Evolutionary conservation across 2,888 invertebrate genomes (phyloP).

Genomic region (Macrosiphum euphorbiae): DNA sequence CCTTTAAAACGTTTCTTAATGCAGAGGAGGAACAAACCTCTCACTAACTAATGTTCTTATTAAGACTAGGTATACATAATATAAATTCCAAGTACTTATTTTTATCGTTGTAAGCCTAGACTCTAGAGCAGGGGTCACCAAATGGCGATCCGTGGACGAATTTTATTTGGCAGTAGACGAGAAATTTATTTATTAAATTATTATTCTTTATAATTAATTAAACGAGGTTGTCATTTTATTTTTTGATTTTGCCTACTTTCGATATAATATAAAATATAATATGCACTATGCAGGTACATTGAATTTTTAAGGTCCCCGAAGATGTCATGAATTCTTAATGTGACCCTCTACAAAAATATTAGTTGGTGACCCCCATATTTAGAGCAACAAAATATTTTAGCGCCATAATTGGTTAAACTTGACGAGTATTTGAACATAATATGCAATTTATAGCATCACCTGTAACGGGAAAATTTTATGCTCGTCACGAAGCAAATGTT

Average conservation of each 20-base stretch:
- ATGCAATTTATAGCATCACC: conserved; percentile 38
- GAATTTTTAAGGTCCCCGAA: neutral
- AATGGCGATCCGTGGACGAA: neutral
- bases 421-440: neutral
- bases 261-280: neutral
- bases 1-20: neutral
- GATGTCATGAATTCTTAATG: neutral
- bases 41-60: neutral
- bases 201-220: too few relatives aligned
- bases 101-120: too few relatives aligned
- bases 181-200: neutral
- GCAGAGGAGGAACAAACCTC: neutral
- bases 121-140: neutral
- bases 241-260: neutral
- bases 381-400: neutral
- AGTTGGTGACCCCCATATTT: neutral
- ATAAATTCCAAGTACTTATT: too few relatives aligned
- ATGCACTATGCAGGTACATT: neutral
- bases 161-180: neutral
- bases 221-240: neutral
- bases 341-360: neutral
- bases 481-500: conserved; percentile 32
- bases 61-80: neutral
- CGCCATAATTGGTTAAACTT: neutral
- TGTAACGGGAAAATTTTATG: conserved; percentile 52